A percentile compares a stretch with the other conserved stretches of the same genome.
These are phyloP conservation scores for Tenthredo distinguenda DNA, from an alignment of 2,888 invertebrate genomes.

Conservation along the genomic window DNA sequence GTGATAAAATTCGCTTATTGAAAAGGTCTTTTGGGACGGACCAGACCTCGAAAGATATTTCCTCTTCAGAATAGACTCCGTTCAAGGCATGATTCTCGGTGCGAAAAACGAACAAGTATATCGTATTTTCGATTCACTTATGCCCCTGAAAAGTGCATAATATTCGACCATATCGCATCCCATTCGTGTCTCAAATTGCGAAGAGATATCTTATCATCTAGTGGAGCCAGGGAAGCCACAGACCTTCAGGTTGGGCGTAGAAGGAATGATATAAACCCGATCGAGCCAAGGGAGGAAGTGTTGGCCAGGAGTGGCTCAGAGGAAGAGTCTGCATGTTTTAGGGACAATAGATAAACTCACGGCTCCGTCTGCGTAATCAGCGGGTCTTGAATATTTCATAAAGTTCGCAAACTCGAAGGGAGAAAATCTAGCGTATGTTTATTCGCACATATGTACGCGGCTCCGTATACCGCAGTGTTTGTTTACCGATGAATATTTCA, in stretches of 20 bases:
- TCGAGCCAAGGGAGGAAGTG: neutral
- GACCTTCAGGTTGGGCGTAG: too few species aligned
- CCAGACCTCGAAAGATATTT: neutral
- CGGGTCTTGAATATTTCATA: constrained; percentile 37
- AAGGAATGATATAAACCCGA: neutral
- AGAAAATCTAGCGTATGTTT: constrained; percentile 13
- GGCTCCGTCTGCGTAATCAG: constrained; percentile 1
- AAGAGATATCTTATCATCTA: neutral
- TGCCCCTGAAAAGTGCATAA: neutral
- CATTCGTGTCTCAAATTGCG: neutral
- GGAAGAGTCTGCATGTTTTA: constrained; percentile 14
- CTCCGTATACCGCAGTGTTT: neutral
- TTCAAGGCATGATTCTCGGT: neutral
- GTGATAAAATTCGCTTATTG: neutral
- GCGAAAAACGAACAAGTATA: neutral
- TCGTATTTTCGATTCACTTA: neutral
- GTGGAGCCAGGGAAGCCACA: neutral
- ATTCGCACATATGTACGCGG: neutral
- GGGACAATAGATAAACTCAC: neutral
- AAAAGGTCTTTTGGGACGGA: neutral
- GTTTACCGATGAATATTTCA: neutral
- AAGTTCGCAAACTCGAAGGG: neutral
- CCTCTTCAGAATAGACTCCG: neutral
- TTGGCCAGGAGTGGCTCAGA: neutral
- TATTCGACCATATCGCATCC: too few species aligned